Conservation (phyloP, 2,113 vertebrate genomes). For the Terrapene triunguis region DNA sequence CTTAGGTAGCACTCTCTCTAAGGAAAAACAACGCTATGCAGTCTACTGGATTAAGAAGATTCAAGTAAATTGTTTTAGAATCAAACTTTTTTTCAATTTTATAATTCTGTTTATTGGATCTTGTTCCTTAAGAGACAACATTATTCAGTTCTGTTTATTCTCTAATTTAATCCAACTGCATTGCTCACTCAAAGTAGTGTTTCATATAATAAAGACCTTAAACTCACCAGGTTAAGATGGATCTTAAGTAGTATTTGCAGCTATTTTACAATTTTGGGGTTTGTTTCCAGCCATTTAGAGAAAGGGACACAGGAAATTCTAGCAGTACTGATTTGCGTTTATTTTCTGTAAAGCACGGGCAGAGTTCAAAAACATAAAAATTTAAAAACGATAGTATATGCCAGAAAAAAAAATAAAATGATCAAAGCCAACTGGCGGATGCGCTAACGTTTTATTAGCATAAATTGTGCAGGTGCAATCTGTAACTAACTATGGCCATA, state of each 20-base stretch:
- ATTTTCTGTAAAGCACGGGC: conserved; percentile 52
- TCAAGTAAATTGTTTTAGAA: not conserved
- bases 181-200: conserved; percentile 41
- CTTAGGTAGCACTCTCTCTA: not conserved
- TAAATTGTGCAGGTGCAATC: not conserved
- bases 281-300: conserved; percentile 31
- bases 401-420: conserved; percentile 39
- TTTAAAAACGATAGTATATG: not conserved
- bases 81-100: not conserved
- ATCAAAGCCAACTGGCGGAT: conserved; percentile 56
- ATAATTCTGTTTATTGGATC: not conserved
- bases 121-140: conserved; percentile 19
- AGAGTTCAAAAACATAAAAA: conserved; percentile 21
- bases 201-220: conserved; percentile 26
- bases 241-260: not conserved
- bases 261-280: not conserved
- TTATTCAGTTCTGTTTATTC: not conserved
- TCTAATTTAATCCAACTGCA: not conserved
- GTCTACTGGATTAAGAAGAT: not conserved
- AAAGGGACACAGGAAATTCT: conserved; percentile 47
- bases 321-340: conserved; percentile 22
- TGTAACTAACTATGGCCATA: not conserved
- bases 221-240: conserved; percentile 67
- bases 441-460: conserved; percentile 46
- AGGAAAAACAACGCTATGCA: not conserved